Base-by-base conservation (phyloP, 1,140 invertebrate genomes). In the Chrysoperla carnea region DNA sequence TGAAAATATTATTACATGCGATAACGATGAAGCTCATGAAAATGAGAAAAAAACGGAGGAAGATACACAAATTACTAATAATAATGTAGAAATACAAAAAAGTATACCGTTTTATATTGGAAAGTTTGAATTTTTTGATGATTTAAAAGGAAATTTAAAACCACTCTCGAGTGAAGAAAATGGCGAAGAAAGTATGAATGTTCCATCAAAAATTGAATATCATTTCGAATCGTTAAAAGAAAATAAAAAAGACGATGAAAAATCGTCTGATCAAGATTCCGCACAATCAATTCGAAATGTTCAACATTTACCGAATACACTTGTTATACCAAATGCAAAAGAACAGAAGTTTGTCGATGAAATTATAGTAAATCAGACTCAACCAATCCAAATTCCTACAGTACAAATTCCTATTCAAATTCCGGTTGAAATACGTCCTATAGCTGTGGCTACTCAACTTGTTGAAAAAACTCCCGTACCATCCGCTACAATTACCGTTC, bases 21-120 rank as follows among this genome's bases (percentile, higher is more conserved):
- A 64, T 39, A 52, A 57, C 37, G 60, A 61, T 37, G 43, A 12
- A 11, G 2, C 2, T 12, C 63, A 54, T 49, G 60, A 63, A 48
- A 43, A 57, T 15, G 41, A 60, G 27, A 15, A 51, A 29, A 49
- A 59, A 33, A 56, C 50, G 14, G 55, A 60, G 8, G 36, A 54
- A 45, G 55, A 49, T 29, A 56, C 57, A 3, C 41, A 50, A 9
- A 54, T 52, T 41, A 62, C 62, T 29, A 66, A 61, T 39, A 69
- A 67, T 12, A 54, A 64, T 35, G 67, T 75, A 0, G 70, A 74
- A 59, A 57, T 75, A 15, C 70, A 74, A 49, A 63, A 73, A 52
- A 74, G 70, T 4, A 57, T 75, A 15, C 68, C 68, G 6, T 52
- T 66, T 41, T 60, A 60, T 45, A 46, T 60, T 29, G 58, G 58